Evolutionary conservation across 1,140 invertebrate genomes (phyloP).

Genomic region (Archivesica marissinica): DNA sequence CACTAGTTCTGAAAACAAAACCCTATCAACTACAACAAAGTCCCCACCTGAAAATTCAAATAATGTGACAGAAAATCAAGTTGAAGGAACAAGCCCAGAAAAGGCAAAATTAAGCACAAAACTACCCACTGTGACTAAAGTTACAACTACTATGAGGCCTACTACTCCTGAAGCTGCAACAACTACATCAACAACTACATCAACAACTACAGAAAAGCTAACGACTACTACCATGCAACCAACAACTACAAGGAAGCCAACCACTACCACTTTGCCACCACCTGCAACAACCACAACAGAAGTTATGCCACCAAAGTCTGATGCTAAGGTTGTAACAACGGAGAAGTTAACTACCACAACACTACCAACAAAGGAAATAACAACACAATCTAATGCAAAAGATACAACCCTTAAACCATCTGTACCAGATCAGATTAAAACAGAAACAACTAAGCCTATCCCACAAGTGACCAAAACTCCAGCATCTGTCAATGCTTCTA

Average conservation of each 20-base stretch:
- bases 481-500: neutral
- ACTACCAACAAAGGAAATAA: conserved; percentile 48
- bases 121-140: no score
- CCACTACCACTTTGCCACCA: conserved; percentile 32
- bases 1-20: no score
- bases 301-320: conserved; percentile 58
- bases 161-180: conserved; percentile 5
- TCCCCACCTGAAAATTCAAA: neutral
- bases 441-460: neutral
- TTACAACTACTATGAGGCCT: neutral
- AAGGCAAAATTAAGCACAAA: neutral
- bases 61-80: no score
- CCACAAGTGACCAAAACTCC: neutral
- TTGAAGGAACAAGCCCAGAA: neutral
- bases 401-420: conserved; percentile 17
- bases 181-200: conserved; percentile 42
- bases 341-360: conserved; percentile 8
- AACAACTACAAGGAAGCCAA: conserved; percentile 12
- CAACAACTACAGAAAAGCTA: conserved; percentile 21
- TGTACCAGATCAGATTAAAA: neutral
- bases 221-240: neutral
- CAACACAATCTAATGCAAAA: conserved; percentile 50
- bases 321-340: conserved; percentile 18
- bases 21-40: neutral
- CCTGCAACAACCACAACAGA: conserved; percentile 35